Conservation (phyloP, 2,113 vertebrate species). For the Pholis gunnellus region DNA sequence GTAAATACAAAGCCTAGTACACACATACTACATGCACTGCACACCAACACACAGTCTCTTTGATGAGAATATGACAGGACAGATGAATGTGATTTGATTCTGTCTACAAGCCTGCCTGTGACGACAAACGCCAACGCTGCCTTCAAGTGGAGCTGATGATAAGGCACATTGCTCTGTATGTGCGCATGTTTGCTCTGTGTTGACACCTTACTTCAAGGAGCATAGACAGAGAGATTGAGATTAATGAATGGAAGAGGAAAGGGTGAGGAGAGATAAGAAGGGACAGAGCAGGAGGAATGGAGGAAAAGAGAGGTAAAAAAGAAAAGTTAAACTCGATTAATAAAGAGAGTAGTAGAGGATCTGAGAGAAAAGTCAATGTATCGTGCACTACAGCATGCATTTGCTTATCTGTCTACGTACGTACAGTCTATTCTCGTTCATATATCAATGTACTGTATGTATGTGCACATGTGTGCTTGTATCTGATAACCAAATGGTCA, state of each 20-base stretch:
- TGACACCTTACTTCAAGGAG: constrained; percentile 49
- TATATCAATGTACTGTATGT: neutral
- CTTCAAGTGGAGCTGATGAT: constrained; percentile 55
- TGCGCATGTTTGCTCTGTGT: constrained; percentile 27
- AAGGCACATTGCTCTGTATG: constrained; percentile 29
- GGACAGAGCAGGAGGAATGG: neutral
- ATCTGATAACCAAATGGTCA: constrained; percentile 9
- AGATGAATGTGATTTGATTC: constrained; percentile 70
- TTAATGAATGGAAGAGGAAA: constrained; percentile 58
- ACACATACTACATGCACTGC: neutral
- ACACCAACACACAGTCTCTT: constrained; percentile 67
- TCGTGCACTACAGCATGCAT: neutral
- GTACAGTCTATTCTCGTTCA: neutral
- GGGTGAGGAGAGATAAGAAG: neutral
- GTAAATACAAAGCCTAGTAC: constrained; percentile 13
- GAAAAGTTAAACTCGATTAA: neutral
- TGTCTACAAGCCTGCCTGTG: constrained; percentile 48
- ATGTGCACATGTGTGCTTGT: neutral
- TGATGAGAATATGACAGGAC: constrained; percentile 71
- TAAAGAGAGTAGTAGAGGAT: neutral
- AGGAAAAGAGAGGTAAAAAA: neutral
- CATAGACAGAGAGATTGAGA: constrained; percentile 34
- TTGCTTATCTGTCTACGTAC: neutral
- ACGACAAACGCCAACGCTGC: constrained; percentile 36
- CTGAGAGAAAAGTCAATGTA: neutral